Percentiles rank a stretch among this genome's conserved stretches.
Evolutionary conservation across 2,888 invertebrate genomes (phyloP).

Genomic region (Caenorhabditis zanzibari): DNA sequence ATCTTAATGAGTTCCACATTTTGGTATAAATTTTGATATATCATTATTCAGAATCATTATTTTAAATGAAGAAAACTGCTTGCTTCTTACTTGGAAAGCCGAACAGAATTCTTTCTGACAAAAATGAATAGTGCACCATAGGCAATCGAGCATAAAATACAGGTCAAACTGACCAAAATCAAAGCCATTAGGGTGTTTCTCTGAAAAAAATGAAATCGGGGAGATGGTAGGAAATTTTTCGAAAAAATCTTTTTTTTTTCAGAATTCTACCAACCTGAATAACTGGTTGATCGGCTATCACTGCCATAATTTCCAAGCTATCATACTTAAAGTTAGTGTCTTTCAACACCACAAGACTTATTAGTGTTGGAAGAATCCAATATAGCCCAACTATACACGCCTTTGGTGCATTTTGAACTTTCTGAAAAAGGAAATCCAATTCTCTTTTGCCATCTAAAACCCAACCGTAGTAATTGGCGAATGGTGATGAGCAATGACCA

Average conservation of each 20-base stretch:
- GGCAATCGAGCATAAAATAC: constrained; percentile 23
- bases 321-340: constrained; percentile 43
- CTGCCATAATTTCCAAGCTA: constrained; percentile 30
- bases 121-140: constrained; percentile 46
- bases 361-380: constrained; percentile 46
- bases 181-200: constrained; percentile 57
- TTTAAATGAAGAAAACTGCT: too few species aligned
- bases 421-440: constrained; percentile 31
- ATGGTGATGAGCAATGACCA: constrained; percentile 24
- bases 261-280: constrained; percentile 35
- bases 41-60: too few species aligned
- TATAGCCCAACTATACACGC: constrained; percentile 27
- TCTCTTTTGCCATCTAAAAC: too few species aligned
- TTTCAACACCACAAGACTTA: constrained; percentile 47
- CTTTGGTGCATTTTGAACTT: constrained; percentile 39
- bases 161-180: constrained; percentile 38
- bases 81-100: constrained; percentile 32
- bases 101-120: constrained; percentile 22
- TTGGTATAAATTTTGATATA: too few species aligned
- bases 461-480: constrained; percentile 7
- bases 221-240: background rate
- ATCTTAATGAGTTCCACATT: too few species aligned
- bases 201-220: constrained; percentile 24
- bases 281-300: constrained; percentile 35
- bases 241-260: too few species aligned